phyloP scores from a whole-genome alignment of 2,888 invertebrate genomes.

The Panzeria rudis region DNA sequence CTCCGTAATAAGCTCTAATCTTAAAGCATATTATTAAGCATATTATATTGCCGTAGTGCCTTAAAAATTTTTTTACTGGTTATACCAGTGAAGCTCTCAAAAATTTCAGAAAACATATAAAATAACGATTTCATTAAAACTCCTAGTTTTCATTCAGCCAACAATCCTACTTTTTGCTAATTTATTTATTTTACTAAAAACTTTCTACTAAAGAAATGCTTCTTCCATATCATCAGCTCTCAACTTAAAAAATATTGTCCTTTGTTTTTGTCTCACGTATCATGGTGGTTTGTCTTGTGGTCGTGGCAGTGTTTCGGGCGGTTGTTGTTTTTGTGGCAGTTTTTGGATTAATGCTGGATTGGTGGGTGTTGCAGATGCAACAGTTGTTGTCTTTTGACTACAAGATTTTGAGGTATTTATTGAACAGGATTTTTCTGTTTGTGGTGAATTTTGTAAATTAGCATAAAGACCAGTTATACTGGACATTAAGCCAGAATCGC shows the following conservation, averaged over 20 bases:
- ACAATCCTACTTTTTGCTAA: constrained; percentile 12
- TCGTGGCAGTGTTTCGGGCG: constrained; percentile 41
- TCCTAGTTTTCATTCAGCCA: background rate
- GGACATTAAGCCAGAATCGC: constrained; percentile 82
- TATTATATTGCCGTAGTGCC: too few relatives aligned
- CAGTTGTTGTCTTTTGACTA: constrained; percentile 53
- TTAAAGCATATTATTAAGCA: too few relatives aligned
- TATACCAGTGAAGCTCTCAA: too few relatives aligned
- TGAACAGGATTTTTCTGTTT: constrained; percentile 70
- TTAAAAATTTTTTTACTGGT: too few relatives aligned
- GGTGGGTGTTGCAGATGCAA: constrained; percentile 66
- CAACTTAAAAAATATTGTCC: constrained; percentile 66
- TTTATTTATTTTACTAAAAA: constrained; percentile 1
- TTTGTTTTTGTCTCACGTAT: constrained; percentile 45
- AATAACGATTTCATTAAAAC: too few relatives aligned
- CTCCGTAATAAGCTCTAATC: too few relatives aligned
- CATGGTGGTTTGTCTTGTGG: constrained; percentile 62
- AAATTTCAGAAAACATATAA: too few relatives aligned
- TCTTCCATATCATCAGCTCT: constrained; percentile 65
- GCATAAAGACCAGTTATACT: constrained; percentile 53
- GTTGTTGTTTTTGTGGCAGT: constrained; percentile 10
- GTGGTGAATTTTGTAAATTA: constrained; percentile 50
- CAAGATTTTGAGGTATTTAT: constrained; percentile 74
- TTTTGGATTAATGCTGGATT: constrained; percentile 22
- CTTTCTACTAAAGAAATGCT: constrained; percentile 76